phyloP scores from a whole-genome alignment of 2,797 vertebrate species.

The Melanotaenia pygmaea region DNA sequence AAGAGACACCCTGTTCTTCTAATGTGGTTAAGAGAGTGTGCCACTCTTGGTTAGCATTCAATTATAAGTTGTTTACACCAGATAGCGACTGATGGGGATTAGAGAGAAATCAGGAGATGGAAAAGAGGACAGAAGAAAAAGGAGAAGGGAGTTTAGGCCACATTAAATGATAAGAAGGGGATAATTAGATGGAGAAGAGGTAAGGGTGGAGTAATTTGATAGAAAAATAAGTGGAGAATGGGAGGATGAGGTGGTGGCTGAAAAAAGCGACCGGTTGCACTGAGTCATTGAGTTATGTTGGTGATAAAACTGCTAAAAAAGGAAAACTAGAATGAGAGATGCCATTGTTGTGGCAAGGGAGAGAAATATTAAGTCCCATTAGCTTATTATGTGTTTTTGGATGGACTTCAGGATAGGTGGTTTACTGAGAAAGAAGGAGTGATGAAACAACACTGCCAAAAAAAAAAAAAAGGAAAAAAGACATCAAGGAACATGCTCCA shows the following conservation, averaged over 20 bases:
- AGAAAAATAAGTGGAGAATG: conserved; percentile 30
- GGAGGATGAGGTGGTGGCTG: conserved; percentile 16
- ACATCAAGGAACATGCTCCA: background rate
- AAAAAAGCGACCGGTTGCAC: conserved; percentile 48
- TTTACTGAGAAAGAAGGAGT: conserved; percentile 7
- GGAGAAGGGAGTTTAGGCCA: conserved; percentile 28
- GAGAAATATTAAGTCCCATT: conserved; percentile 48
- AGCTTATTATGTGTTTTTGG: conserved; percentile 48
- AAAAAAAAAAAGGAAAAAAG: background rate
- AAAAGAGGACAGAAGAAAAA: conserved; percentile 7
- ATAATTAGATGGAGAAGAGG: conserved; percentile 35
- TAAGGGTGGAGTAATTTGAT: conserved; percentile 3
- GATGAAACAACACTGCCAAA: background rate
- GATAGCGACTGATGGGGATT: conserved; percentile 28
- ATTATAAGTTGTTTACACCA: conserved; percentile 51
- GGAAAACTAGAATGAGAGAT: conserved; percentile 40
- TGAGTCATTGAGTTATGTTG: conserved; percentile 62
- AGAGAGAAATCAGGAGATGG: conserved; percentile 3
- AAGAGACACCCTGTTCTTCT: conserved; percentile 32
- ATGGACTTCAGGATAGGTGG: conserved; percentile 18
- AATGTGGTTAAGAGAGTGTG: conserved; percentile 14
- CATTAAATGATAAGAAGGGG: conserved; percentile 28
- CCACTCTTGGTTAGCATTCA: conserved; percentile 47
- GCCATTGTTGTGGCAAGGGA: conserved; percentile 53
- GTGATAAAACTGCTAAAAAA: conserved; percentile 59